A percentile compares a stretch with the other conserved stretches of the same genome.
Conservation (phyloP, 2,113 vertebrate species). For the Ursus arctos region DNA sequence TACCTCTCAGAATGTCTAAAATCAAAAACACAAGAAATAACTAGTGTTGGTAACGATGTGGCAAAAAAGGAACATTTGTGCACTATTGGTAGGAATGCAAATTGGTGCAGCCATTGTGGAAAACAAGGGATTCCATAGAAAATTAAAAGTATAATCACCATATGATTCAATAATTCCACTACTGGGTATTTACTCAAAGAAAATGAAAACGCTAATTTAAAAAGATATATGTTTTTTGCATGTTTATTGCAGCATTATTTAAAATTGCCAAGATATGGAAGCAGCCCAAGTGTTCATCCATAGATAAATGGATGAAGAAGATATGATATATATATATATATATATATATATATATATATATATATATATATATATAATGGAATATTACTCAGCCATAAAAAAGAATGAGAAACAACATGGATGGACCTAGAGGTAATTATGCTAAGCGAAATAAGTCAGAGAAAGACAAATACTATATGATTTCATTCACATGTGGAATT, state of each 20-base stretch:
- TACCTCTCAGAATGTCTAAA: neutral
- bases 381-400: too few relatives aligned
- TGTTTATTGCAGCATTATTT: neutral
- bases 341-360: neutral
- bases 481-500: neutral
- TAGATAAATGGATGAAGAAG: neutral
- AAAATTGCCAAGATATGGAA: neutral
- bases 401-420: too few relatives aligned
- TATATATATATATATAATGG: neutral
- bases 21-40: neutral
- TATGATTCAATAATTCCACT: neutral
- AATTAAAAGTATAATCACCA: neutral
- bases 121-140: neutral
- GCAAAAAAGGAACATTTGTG: neutral
- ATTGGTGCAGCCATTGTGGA: neutral
- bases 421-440: too few relatives aligned
- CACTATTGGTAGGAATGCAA: neutral
- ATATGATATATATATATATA: neutral
- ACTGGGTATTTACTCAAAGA: neutral
- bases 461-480: too few relatives aligned
- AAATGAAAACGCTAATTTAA: neutral
- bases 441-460: too few relatives aligned
- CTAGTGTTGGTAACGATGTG: neutral
- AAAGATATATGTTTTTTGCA: neutral
- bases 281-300: neutral